Conservation (phyloP, 2,888 invertebrate genomes). For the Bellardia pandia region DNA sequence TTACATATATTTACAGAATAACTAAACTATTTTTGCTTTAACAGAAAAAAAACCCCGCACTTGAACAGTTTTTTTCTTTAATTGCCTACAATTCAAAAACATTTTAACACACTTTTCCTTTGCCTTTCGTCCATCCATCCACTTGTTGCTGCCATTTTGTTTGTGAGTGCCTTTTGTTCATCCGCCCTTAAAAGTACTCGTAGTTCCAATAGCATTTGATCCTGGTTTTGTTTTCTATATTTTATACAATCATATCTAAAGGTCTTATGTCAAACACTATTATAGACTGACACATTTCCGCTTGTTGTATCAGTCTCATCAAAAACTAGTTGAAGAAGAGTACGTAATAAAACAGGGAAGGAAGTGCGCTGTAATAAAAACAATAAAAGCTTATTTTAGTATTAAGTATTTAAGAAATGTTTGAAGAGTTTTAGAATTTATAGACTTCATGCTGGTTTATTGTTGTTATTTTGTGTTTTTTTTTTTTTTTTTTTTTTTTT, state of each 20-base stretch:
- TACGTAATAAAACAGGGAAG: constrained; percentile 32
- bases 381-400: neutral
- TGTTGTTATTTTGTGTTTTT: neutral
- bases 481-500: neutral
- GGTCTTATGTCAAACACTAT: constrained; percentile 30
- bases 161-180: neutral
- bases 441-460: constrained; percentile 1
- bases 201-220: neutral
- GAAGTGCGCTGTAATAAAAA: constrained; percentile 26
- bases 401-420: neutral
- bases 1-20: no score
- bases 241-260: neutral
- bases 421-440: constrained; percentile 1
- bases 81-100: neutral
- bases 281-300: constrained; percentile 44
- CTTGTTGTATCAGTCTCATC: constrained; percentile 35
- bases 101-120: neutral
- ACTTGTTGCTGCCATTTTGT: constrained; percentile 58
- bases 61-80: no score
- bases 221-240: neutral
- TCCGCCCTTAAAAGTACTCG: neutral
- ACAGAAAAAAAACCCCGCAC: no score
- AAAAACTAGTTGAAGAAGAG: constrained; percentile 19
- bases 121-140: neutral
- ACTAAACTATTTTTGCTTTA: no score